A percentile compares a stretch with the other conserved stretches of the same genome.
These are phyloP conservation scores for Drosophila meridiana DNA, from an alignment of 2,888 invertebrate genomes.

Conservation along the genomic window DNA sequence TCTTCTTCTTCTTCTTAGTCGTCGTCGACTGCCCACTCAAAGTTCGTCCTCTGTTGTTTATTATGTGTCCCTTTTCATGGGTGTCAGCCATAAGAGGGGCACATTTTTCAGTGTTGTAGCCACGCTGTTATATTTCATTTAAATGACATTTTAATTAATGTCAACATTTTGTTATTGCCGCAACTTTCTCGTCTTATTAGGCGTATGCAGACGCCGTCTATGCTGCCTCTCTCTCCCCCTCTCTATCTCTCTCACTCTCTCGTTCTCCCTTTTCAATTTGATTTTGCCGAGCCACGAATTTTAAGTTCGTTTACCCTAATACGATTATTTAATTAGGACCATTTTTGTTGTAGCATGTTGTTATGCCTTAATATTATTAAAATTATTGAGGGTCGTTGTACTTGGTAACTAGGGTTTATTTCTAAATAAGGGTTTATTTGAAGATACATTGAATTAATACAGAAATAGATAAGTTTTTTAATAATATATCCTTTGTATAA, in stretches of 20 bases:
- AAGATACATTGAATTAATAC: no score
- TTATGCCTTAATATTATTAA: conserved; percentile 2
- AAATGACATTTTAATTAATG: conserved; percentile 81
- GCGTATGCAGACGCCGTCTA: conserved; percentile 3
- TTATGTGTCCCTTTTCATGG: conserved; percentile 63
- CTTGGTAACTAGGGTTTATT: no score
- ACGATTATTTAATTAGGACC: conserved; percentile 29
- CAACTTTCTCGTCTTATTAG: conserved; percentile 44
- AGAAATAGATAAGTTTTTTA: no score
- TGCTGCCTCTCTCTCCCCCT: neutral
- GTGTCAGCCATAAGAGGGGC: conserved; percentile 54
- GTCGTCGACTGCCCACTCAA: conserved; percentile 16
- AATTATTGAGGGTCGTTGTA: neutral
- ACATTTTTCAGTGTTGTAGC: conserved; percentile 65
- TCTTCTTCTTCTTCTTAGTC: neutral
- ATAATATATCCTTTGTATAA: no score
- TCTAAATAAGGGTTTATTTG: neutral
- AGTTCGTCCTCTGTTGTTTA: conserved; percentile 43
- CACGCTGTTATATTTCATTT: conserved; percentile 72
- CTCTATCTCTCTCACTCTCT: neutral
- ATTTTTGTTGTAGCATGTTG: neutral
- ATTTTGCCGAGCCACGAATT: conserved; percentile 3
- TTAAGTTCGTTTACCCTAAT: conserved; percentile 15
- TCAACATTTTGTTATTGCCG: conserved; percentile 72
- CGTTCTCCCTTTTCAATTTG: conserved; percentile 1